Percentiles rank a stretch among this genome's conserved stretches.
These are phyloP conservation scores for Oreohelix idahoensis DNA, from an alignment of 1,140 invertebrate genomes.

Conservation along the genomic window DNA sequence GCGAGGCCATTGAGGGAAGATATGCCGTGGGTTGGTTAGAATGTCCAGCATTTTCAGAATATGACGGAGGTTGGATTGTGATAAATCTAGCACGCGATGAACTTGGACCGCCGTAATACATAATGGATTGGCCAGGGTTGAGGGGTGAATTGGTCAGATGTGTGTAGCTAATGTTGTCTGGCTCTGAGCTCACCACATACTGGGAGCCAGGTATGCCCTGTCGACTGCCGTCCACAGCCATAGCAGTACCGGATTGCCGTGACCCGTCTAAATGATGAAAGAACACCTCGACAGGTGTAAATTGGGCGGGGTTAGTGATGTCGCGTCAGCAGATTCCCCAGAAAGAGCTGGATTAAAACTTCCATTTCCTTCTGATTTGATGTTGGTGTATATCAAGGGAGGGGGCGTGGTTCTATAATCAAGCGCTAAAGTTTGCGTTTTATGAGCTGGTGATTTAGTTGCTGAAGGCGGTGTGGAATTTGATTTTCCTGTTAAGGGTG, in stretches of 20 bases:
- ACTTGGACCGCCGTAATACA: conserved; percentile 34
- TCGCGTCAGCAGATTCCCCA: not conserved
- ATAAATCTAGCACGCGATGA: conserved; percentile 7
- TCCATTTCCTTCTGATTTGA: not conserved
- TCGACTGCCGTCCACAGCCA: not conserved
- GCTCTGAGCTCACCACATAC: not conserved
- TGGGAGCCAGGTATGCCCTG: not conserved
- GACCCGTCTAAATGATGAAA: conserved; percentile 45
- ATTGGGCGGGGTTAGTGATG: not conserved
- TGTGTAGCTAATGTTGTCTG: conserved; percentile 26
- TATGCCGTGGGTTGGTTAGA: conserved; percentile 3
- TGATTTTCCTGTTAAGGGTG: not conserved
- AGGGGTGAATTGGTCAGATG: conserved; percentile 34
- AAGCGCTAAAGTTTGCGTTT: not conserved
- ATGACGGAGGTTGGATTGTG: conserved; percentile 39
- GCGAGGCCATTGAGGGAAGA: conserved; percentile 35
- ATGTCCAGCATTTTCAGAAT: conserved; percentile 22
- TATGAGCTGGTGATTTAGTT: not conserved
- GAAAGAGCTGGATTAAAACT: not conserved
- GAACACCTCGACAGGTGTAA: conserved; percentile 44
- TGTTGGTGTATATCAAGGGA: too few species aligned
- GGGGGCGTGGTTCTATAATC: not conserved
- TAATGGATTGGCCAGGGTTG: conserved; percentile 1
- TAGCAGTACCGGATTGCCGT: not conserved
- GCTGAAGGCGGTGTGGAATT: not conserved